A percentile compares a stretch with the other conserved stretches of the same genome.
Conservation (phyloP, 2,888 invertebrate genomes). For the Mesorhabditis sp. region DNA sequence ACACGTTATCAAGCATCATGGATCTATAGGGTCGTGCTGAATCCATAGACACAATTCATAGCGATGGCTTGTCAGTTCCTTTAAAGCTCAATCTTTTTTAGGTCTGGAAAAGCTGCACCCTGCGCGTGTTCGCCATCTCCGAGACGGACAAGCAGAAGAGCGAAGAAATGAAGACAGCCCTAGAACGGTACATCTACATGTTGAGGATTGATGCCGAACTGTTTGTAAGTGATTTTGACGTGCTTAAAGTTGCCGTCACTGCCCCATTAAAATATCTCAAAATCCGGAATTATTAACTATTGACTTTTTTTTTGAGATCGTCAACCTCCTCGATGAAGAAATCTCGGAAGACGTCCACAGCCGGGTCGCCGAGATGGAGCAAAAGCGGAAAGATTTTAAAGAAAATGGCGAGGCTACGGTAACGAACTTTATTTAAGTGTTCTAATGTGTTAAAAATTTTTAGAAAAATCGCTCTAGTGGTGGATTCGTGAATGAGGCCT, state of each 20-base stretch:
- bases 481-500: slow-evolving; percentile 16
- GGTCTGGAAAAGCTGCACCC: slow-evolving; percentile 91
- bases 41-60: no score
- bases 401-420: slow-evolving; percentile 61
- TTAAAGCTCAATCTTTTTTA: slow-evolving; percentile 9
- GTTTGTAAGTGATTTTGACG: slow-evolving; percentile 29
- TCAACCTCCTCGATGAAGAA: slow-evolving; percentile 81
- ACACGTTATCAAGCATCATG: no score
- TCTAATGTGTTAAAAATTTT: not conserved
- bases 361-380: slow-evolving; percentile 95
- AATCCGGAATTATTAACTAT: not conserved
- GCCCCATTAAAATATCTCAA: not conserved
- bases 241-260: not conserved
- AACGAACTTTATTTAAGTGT: not conserved
- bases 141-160: slow-evolving; percentile 76
- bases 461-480: slow-evolving; percentile 9
- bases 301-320: slow-evolving; percentile 24
- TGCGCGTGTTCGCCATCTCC: slow-evolving; percentile 97
- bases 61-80: no score
- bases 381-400: slow-evolving; percentile 89
- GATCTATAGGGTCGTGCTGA: no score
- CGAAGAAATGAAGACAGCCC: slow-evolving; percentile 83
- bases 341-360: slow-evolving; percentile 98
- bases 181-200: slow-evolving; percentile 95
- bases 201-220: slow-evolving; percentile 85